Base-by-base conservation (phyloP, 2,888 invertebrate genomes). In the Lycaena phlaeas region DNA sequence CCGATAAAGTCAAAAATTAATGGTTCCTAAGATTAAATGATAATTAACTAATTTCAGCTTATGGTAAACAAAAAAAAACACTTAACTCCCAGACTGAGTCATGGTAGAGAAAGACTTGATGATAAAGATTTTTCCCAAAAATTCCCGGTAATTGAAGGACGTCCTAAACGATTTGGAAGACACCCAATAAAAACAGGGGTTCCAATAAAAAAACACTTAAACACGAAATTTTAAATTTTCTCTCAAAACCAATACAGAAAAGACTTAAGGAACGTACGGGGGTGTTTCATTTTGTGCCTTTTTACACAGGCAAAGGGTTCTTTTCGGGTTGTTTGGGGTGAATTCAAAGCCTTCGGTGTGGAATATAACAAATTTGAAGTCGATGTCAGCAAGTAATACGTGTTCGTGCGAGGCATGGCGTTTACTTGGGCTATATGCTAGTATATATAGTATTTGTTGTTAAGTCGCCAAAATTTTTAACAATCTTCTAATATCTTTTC, bases 161-260 rank as follows among this genome's bases (percentile, higher is more conserved):
- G n/a, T n/a, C n/a, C n/a, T n/a, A n/a, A 57, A 54, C 53, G 47
- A 49, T 62, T 64, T 64, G 61, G 60, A 56, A 57, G 43, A 46
- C 45, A 50, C 54, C 65, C 65, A 75, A 73, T 72, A 73, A 73
- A 78, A 74, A 73, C 72, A 67, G 67, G 65, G 54, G 65, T n/a
- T n/a, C n/a, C 68, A 77, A 81, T 81, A 78, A 81, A 82, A 81
- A 72, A 75, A 81, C 81, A 82, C 79, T 81, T 82, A 78, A 71
- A 78, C 71, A 74, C 71, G 61, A 81, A 78, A 79, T 81, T 81
- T 79, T 57, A 78, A 81, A 79, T 73, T 78, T 81, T 68, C 70
- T n/a, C n/a, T n/a, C n/a, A n/a, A n/a, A n/a, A n/a, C n/a, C n/a
- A n/a, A n/a, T n/a, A n/a, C n/a, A n/a, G n/a, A n/a, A n/a, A n/a